Conservation (phyloP, 2,797 vertebrate genomes). For the Tinamus major region DNA sequence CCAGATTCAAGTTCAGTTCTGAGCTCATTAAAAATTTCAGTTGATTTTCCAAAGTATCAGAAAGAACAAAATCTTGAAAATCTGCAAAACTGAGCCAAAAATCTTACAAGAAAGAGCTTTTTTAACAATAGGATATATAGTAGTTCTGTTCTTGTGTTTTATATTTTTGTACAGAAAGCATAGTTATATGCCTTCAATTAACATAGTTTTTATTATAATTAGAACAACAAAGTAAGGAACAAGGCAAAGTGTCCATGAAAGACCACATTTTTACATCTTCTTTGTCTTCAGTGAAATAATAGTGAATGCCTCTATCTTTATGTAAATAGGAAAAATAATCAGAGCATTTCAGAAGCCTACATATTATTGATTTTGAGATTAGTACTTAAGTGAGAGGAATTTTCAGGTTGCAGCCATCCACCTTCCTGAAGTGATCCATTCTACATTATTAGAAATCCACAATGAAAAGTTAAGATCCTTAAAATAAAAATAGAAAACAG, state of each 20-base stretch:
- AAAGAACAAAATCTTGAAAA: not conserved
- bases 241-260: not conserved
- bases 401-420: not conserved
- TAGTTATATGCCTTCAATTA: not conserved
- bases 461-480: not conserved
- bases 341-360: not conserved
- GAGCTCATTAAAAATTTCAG: not conserved
- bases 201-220: not conserved
- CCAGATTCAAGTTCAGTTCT: not conserved
- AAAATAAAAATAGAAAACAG: not conserved
- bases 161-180: not conserved
- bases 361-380: not conserved
- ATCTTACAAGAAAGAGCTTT: not conserved
- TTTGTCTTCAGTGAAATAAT: not conserved
- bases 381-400: not conserved
- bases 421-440: not conserved
- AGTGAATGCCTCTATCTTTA: not conserved
- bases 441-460: not conserved
- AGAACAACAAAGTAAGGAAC: not conserved
- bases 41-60: not conserved
- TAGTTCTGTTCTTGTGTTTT: not conserved
- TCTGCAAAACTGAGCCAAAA: not conserved
- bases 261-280: not conserved
- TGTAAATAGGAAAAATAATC: not conserved
- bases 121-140: not conserved